Evolutionary conservation across 2,113 vertebrate species (phyloP), one percentile per base, ranked within the genome.

Genomic region (Dendrocopos noguchii): DNA sequence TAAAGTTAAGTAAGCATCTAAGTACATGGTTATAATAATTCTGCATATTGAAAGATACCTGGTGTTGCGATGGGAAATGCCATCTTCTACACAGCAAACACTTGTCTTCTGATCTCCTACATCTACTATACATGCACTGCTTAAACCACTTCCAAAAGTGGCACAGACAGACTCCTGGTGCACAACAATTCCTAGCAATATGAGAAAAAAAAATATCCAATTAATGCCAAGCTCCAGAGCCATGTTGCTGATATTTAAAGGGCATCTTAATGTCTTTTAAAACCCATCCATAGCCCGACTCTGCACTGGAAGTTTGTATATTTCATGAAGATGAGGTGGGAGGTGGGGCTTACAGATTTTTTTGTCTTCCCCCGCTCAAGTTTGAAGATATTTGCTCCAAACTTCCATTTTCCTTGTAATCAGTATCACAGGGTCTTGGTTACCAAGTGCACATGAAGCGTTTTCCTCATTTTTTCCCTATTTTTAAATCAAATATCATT

Each of bases 31-130:
- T 80, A 12, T 12, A 67, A 47, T 34, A 75, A 80, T 52, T 47
- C 28, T 81, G 70, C 12, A 27, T 8, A 15, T n/a, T 29, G 46
- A 5, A 34, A 66, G 17, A 78, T 44, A 99, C 99, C 99, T 98
- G 81, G 99, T 99, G 95, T 99, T 99, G 59, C 99, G 98, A 90
- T 99, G 99, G 28, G 99, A 99, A 84, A 99, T 98, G 16, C 99
- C 99, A 7, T 99, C 99, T 94, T 99, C 99, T 18, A 99, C 99
- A 74, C 99, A 99, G 91, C 99, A 99, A 39, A 99, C 97, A 2
- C 99, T 99, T 76, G 99, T 99, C 97, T 99, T 99, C 97, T 99
- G 99, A 95, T 99, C 99, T 19, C 99, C 99, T 19, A 99, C 98
- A 47, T 99, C 99, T 29, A 99, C 98, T 25, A 99, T 98, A 94